Conservation (phyloP, 2,113 vertebrate species). For the Dipodomys stephensi region DNA sequence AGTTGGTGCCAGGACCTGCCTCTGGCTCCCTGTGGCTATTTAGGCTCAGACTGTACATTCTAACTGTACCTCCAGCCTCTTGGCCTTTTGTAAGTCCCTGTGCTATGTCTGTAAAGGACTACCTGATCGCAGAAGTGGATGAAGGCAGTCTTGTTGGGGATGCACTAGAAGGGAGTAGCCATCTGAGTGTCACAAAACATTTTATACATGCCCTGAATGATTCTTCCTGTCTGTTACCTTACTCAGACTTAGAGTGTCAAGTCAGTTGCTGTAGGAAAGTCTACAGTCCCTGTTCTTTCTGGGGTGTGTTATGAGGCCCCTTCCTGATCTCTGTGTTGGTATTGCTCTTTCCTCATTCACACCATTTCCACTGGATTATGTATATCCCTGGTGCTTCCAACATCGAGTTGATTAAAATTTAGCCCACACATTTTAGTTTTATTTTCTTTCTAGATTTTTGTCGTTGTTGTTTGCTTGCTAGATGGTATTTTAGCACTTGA, state of each 20-base stretch:
- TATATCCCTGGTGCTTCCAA: accelerated
- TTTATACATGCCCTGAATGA: background rate
- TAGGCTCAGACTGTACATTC: background rate
- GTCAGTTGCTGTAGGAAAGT: background rate
- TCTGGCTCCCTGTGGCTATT: accelerated
- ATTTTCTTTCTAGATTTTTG: too few species aligned
- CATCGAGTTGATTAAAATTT: background rate
- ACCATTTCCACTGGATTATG: background rate
- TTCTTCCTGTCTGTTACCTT: background rate
- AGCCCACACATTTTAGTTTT: too few species aligned
- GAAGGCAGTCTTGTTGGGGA: background rate
- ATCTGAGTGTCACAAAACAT: background rate
- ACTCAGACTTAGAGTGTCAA: background rate
- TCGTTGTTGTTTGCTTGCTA: too few species aligned
- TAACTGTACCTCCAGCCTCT: background rate
- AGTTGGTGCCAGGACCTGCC: background rate
- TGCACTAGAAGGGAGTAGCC: background rate
- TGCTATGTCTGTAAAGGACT: background rate
- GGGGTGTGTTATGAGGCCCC: background rate
- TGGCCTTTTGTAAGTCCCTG: background rate
- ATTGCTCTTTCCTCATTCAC: too few species aligned
- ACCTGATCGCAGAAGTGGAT: background rate
- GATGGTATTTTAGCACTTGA: too few species aligned
- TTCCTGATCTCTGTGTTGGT: accelerated
- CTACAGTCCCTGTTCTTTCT: background rate